Conservation (phyloP, 2,797 vertebrate species). For the Ptychobarbus kaznakovi region DNA sequence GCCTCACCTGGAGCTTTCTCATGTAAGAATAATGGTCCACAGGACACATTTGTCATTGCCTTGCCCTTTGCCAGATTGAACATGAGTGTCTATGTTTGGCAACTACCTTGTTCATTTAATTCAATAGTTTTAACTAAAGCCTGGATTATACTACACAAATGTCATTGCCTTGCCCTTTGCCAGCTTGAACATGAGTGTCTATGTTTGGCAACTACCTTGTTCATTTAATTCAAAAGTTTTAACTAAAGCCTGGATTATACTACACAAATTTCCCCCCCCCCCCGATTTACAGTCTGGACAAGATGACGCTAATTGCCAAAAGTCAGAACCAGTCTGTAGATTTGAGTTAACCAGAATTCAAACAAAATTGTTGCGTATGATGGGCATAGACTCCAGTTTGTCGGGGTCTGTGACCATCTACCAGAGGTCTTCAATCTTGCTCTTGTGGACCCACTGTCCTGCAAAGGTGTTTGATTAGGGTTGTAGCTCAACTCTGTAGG, state of each 20-base stretch:
- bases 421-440: too few species aligned
- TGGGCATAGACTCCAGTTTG: too few species aligned
- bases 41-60: background rate
- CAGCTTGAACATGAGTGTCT: background rate
- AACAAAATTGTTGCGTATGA: too few species aligned
- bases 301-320: background rate
- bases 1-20: slow-evolving; percentile 96
- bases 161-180: background rate
- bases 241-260: background rate
- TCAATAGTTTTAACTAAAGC: background rate
- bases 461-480: background rate
- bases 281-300: background rate
- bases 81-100: background rate
- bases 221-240: background rate
- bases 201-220: background rate
- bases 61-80: background rate
- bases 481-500: background rate
- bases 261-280: background rate
- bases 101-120: background rate
- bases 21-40: slow-evolving; percentile 79
- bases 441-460: background rate
- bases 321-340: background rate
- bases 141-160: background rate
- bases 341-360: background rate
- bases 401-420: background rate